Base-by-base conservation (phyloP, 2,113 vertebrate genomes). In the Polypterus senegalus region DNA sequence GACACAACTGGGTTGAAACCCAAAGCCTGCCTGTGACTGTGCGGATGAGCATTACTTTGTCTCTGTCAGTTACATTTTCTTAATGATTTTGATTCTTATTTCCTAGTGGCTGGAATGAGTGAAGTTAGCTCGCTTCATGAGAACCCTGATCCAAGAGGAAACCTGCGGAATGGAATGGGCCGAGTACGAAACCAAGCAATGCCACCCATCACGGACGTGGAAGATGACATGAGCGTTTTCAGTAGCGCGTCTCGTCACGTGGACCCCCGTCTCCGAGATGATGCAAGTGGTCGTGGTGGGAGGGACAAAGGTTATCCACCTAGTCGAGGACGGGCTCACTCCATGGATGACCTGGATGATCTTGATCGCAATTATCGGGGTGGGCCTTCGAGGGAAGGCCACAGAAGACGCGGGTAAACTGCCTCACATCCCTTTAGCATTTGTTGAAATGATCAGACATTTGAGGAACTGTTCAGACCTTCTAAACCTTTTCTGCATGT, bases 81-180 rank as follows among this genome's bases (percentile, higher is more conserved):
- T 10, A 9, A 4, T 52, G 47, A 3, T 27, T 45, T 27, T 8
- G 5, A 6, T 4, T 49, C 2, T 51, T 47, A 9, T 27, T 45
- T 58, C 48, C 27, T 62, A 90, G 88, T 78, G 68, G 78, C 88
- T 43, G 85, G 77, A 11, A 81, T 90, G 87, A 95, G 82, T 49
- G 90, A 92, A 72, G 80, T 95, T 59, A 92, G 75, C 55, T 95
- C 92, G 2, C 80, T 95, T 54, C 91, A 95, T 0, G 90, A 93
- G 1, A 67, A 71, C 0, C 57, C 74, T 54, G 85, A 85, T 5
- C 63, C 79, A 10, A 73, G 89, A 59, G 73, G 68, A 1, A 60
- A 67, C 44, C 61, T 76, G 3, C 68, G 71, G 10, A 74, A 65
- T 73, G 79, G 0, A 72, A 62, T 48, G 70, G 73, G 80, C 57